Evolutionary conservation across 2,888 invertebrate genomes (phyloP), one percentile per base, ranked within the genome.

Genomic region (Craniophora ligustri): DNA sequence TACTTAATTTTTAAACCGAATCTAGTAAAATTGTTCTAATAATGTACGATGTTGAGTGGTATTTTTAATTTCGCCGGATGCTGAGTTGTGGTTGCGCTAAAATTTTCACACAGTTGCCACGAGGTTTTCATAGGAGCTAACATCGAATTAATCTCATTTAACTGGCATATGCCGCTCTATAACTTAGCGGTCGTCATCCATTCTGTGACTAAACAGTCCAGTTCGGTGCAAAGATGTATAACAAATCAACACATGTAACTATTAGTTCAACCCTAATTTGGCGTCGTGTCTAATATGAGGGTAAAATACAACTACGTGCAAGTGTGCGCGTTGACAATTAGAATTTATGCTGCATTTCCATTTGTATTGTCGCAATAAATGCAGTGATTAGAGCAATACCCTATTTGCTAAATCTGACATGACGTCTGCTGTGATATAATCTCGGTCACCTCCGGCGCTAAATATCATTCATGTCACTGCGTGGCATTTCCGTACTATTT

Each of bases 401-500:
- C 19, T 16, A n/a, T 11, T 11, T 34, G 5, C 5, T 31, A 47
- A 50, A 39, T 46, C 38, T 18, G 44, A 46, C 36, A 5, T 42
- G 44, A 58, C 55, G 32, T 56, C 26, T 59, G 49, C 72, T 67
- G 69, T 69, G 69, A 69, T 69, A 72, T 50, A 62, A 55, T 53
- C 57, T 55, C 56, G 39, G 47, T 56, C 39, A 67, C 23, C 59
- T 55, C 54, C 50, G 46, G 50, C 54, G 40, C 55, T 53, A 35
- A 67, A 64, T 49, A 54, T 62, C 21, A 31, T 62, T 46, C 50
- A 60, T 35, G 57, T 55, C 62, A 44, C 40, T 53, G 14, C 46
- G n/a, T n/a, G 62, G 46, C 57, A 63, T 59, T 69, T 69, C 42
- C 50, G 54, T 65, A 66, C 70, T 71, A 76, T 78, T 79, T 79